phyloP scores from a whole-genome alignment of 2,888 invertebrate species.

The Netelia inedita region DNA sequence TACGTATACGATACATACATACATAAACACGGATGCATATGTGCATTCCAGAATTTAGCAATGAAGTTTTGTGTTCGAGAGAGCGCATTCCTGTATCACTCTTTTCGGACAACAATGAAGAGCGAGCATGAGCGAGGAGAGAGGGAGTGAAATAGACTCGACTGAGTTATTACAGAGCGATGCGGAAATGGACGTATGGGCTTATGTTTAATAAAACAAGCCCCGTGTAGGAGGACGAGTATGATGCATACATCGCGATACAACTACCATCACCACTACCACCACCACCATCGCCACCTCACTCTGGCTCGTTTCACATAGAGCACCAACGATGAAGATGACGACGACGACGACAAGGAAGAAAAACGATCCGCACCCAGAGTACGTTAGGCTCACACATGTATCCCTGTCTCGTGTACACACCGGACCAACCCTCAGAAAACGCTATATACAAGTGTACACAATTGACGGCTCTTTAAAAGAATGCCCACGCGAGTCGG shows the following conservation, averaged over 20 bases:
- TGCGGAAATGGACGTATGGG: slow-evolving; percentile 57
- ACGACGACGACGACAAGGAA: slow-evolving; percentile 11
- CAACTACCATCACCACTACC: slow-evolving; percentile 22
- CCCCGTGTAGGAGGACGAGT: slow-evolving; percentile 13
- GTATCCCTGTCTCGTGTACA: neutral
- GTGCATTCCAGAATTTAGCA: slow-evolving; percentile 76
- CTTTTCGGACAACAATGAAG: slow-evolving; percentile 62
- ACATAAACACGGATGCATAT: slow-evolving; percentile 24
- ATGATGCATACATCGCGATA: slow-evolving; percentile 20
- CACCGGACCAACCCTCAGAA: slow-evolving; percentile 78
- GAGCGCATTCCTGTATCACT: slow-evolving; percentile 68
- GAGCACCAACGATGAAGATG: slow-evolving; percentile 7
- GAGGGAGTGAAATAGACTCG: neutral
- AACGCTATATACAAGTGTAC: slow-evolving; percentile 80
- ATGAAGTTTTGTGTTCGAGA: slow-evolving; percentile 76
- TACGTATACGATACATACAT: slow-evolving; percentile 15
- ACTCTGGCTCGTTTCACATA: slow-evolving; percentile 1
- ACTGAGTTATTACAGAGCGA: slow-evolving; percentile 46
- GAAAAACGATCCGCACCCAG: slow-evolving; percentile 37
- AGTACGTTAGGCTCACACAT: slow-evolving; percentile 36
- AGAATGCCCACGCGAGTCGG: slow-evolving; percentile 81
- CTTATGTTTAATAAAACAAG: slow-evolving; percentile 59
- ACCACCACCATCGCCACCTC: no score
- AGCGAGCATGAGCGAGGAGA: slow-evolving; percentile 7
- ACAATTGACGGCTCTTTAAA: slow-evolving; percentile 84